Percentiles rank a stretch among this genome's conserved stretches.
Evolutionary conservation across 2,888 invertebrate genomes (phyloP).

Genomic region (Gymnosoma rotundatum): DNA sequence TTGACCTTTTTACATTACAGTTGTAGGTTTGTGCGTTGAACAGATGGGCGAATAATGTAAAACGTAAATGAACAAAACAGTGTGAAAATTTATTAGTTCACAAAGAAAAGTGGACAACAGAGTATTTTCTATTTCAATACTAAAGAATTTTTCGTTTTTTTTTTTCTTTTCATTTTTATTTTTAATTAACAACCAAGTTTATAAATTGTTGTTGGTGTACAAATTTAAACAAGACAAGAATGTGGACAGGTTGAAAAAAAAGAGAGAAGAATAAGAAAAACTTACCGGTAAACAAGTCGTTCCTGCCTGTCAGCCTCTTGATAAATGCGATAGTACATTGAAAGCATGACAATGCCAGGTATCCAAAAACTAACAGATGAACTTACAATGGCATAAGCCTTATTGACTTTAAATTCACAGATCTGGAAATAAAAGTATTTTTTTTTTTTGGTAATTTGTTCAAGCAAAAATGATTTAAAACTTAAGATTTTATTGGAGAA

Average conservation of each 20-base stretch:
- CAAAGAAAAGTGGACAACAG: constrained; percentile 5
- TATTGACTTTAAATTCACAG: constrained; percentile 93
- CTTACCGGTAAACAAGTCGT: constrained; percentile 91
- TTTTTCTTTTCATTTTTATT: background rate
- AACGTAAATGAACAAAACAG: constrained; percentile 45
- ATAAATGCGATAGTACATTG: constrained; percentile 95
- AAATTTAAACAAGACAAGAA: background rate
- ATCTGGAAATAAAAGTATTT: constrained; percentile 75
- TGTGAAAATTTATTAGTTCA: constrained; percentile 63
- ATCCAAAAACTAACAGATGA: constrained; percentile 97
- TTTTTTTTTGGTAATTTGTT: background rate
- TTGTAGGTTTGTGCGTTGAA: constrained; percentile 12
- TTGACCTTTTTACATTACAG: constrained; percentile 85
- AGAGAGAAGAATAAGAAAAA: background rate
- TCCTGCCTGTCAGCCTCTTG: constrained; percentile 93
- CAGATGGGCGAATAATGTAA: constrained; percentile 3
- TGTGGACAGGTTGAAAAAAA: background rate
- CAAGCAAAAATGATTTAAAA: background rate
- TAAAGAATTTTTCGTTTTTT: background rate
- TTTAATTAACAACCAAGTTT: constrained; percentile 47
- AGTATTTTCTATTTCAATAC: constrained; percentile 11
- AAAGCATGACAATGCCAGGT: constrained; percentile 95
- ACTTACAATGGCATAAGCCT: constrained; percentile 92
- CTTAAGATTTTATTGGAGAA: background rate
- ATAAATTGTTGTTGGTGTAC: background rate